These are phyloP conservation scores for Varanus komodoensis DNA, from an alignment of 2,113 vertebrate genomes.

Conservation along the genomic window DNA sequence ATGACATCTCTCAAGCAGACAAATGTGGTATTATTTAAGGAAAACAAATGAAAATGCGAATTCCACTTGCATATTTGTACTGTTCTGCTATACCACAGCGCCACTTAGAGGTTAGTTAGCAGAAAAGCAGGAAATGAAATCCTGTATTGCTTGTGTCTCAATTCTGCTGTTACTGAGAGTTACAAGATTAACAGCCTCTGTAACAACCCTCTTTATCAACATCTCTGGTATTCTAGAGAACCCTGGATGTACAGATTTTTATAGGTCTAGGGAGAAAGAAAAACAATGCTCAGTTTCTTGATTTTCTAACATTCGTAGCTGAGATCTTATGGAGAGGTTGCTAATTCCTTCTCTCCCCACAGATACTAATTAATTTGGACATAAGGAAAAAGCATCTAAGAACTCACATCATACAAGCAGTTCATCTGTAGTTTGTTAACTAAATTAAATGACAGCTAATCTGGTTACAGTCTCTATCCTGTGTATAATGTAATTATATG, in stretches of 20 bases:
- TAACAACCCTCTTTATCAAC: background rate
- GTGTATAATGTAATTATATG: conserved; percentile 30
- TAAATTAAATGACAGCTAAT: conserved; percentile 51
- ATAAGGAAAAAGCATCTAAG: conserved; percentile 8
- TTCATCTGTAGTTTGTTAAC: conserved; percentile 50
- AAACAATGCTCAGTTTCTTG: background rate
- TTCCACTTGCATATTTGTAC: too few relatives aligned
- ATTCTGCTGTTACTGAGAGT: too few relatives aligned
- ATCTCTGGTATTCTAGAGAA: background rate
- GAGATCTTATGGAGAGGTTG: conserved; percentile 26
- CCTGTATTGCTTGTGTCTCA: too few relatives aligned
- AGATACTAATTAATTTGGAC: conserved; percentile 28
- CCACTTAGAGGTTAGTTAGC: too few relatives aligned
- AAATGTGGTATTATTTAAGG: too few relatives aligned
- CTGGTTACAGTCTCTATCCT: conserved; percentile 39
- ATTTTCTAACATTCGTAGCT: background rate
- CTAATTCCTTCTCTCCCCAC: background rate
- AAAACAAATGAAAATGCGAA: too few relatives aligned
- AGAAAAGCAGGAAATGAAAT: background rate
- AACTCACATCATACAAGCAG: conserved; percentile 34
- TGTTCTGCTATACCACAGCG: background rate
- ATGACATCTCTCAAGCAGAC: too few relatives aligned
- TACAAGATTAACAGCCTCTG: too few relatives aligned
- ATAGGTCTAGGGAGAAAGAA: background rate
- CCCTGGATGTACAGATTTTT: background rate